These are phyloP conservation scores for Microctenopoma steveboyesi DNA, from an alignment of 2,797 vertebrate species.

Conservation along the genomic window DNA sequence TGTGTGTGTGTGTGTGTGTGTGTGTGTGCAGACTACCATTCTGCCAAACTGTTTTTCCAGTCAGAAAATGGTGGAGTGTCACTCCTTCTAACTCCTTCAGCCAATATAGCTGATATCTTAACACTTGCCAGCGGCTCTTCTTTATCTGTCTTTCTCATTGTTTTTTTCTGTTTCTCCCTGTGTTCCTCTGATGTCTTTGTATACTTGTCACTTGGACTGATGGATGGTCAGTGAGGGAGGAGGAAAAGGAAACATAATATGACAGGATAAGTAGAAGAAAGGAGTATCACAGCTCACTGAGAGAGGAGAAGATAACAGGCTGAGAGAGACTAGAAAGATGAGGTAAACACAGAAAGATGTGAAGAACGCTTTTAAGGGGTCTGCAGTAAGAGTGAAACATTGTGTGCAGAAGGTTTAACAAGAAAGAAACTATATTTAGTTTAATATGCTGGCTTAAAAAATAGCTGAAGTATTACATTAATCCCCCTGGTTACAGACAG, in stretches of 20 bases:
- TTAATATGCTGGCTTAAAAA: background rate
- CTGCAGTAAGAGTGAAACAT: background rate
- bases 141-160: constrained; percentile 16
- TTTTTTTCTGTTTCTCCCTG: constrained; percentile 17
- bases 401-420: background rate
- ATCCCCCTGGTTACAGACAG: background rate
- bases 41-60: constrained; percentile 62
- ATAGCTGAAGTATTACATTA: background rate
- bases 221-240: constrained; percentile 57
- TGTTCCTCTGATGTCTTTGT: constrained; percentile 64
- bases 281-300: constrained; percentile 41
- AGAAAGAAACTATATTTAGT: background rate
- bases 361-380: background rate
- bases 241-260: constrained; percentile 65
- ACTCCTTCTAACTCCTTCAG: constrained; percentile 51
- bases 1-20: constrained; percentile 6
- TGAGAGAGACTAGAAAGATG: background rate
- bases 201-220: constrained; percentile 53
- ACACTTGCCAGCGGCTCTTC: constrained; percentile 16
- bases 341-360: background rate
- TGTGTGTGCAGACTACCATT: constrained; percentile 24
- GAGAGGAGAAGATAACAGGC: constrained; percentile 22
- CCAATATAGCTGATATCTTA: constrained; percentile 40
- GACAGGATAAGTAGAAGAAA: constrained; percentile 58
- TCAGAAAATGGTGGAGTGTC: constrained; percentile 58